Conservation (phyloP, 2,113 vertebrate genomes). For the Oophaga pumilio region DNA sequence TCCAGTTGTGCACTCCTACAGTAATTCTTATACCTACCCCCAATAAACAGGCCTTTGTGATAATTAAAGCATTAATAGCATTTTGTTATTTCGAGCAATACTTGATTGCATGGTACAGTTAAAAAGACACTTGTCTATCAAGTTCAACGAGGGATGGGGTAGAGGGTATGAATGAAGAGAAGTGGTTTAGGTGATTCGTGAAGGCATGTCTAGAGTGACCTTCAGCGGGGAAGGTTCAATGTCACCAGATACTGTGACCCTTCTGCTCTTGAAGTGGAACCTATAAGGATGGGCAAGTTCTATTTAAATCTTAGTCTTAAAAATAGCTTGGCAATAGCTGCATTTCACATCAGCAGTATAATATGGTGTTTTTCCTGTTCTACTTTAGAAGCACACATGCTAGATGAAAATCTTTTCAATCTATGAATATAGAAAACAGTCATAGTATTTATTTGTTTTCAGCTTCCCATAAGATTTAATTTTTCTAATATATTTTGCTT, state of each 20-base stretch:
- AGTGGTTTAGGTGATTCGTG: neutral
- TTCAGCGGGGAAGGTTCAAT: constrained; percentile 15
- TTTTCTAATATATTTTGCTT: neutral
- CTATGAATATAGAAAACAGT: no score
- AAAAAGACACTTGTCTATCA: no score
- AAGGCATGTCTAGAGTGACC: constrained; percentile 18
- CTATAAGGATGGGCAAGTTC: neutral
- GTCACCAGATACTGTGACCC: constrained; percentile 9
- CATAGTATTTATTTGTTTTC: no score
- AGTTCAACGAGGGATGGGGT: no score
- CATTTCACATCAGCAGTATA: neutral
- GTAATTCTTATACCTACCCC: neutral
- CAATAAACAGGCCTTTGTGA: neutral
- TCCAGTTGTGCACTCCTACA: neutral
- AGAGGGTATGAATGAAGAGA: no score
- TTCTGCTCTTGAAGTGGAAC: neutral
- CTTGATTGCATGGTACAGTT: no score
- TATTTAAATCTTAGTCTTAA: neutral
- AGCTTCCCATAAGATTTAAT: no score
- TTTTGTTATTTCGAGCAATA: neutral
- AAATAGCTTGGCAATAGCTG: neutral
- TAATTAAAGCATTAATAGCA: neutral
- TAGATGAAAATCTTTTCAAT: no score
- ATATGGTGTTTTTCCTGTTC: neutral
- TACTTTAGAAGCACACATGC: neutral